Conservation (phyloP, 1,140 invertebrate species). For the Apocrypta bakeri region DNA sequence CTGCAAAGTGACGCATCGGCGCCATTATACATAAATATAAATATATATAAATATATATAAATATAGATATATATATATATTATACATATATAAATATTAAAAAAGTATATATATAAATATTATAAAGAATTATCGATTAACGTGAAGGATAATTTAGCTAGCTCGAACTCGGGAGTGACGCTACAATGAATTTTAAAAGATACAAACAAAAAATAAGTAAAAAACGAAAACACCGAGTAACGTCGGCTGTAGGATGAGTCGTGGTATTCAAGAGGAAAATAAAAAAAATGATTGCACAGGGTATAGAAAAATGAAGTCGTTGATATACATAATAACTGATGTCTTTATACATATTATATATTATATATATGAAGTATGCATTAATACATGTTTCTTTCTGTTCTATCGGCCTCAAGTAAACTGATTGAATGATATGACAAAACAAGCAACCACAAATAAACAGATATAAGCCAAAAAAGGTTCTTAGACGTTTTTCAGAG, state of each 20-base stretch:
- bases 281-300: conserved; percentile 71
- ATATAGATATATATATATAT: conserved; percentile 66
- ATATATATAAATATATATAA: conserved; percentile 66
- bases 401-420: conserved; percentile 71
- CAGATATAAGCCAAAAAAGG: conserved; percentile 54
- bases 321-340: conserved; percentile 71
- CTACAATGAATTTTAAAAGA: conserved; percentile 56
- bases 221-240: conserved; percentile 59
- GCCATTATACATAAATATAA: conserved; percentile 65
- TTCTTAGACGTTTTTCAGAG: conserved; percentile 68
- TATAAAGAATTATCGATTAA: conserved; percentile 59
- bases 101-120: conserved; percentile 63
- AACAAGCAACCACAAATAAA: conserved; percentile 47
- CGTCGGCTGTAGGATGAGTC: conserved; percentile 68
- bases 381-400: conserved; percentile 71
- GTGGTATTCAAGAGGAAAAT: conserved; percentile 68
- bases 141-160: conserved; percentile 54
- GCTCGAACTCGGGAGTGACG: conserved; percentile 65
- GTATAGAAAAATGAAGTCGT: conserved; percentile 73
- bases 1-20: conserved; percentile 66
- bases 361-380: conserved; percentile 67
- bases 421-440: conserved; percentile 54
- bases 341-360: conserved; percentile 67
- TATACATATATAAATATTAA: conserved; percentile 59
- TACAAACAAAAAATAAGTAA: background rate